Evolutionary conservation across 2,113 vertebrate genomes (phyloP).

Genomic region (Macroglossus sobrinus): DNA sequence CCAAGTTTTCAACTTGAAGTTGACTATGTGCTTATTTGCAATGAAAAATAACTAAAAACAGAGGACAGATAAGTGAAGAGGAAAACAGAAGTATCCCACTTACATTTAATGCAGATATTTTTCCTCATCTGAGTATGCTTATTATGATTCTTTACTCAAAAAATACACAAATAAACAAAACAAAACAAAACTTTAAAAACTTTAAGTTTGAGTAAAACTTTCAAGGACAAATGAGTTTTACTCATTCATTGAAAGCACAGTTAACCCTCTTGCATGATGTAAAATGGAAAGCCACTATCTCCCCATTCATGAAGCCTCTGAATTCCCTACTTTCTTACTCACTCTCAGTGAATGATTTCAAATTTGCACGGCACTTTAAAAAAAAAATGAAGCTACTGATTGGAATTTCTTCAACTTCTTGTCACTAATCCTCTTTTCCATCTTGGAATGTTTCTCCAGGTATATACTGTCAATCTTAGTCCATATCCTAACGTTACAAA

Average conservation of each 20-base stretch:
- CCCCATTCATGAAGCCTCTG: neutral
- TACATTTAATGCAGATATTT: neutral
- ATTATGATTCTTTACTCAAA: neutral
- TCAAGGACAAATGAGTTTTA: neutral
- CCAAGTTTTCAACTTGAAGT: neutral
- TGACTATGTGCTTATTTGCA: neutral
- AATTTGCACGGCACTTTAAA: neutral
- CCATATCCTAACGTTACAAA: neutral
- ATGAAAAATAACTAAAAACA: slow-evolving; percentile 13
- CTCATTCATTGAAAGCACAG: neutral
- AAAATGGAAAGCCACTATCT: neutral
- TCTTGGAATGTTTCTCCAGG: neutral
- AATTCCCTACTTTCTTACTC: neutral
- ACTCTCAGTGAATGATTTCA: neutral
- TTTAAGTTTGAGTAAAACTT: neutral
- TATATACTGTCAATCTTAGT: neutral
- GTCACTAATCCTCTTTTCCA: neutral
- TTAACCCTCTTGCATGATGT: neutral
- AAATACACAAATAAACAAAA: neutral
- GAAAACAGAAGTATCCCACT: neutral
- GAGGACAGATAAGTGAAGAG: neutral
- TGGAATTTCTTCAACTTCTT: neutral
- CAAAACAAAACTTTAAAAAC: neutral
- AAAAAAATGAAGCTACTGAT: neutral
- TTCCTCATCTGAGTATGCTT: neutral